These are phyloP conservation scores for Trichoplusia ni DNA, from an alignment of 1,140 invertebrate species.

Conservation along the genomic window DNA sequence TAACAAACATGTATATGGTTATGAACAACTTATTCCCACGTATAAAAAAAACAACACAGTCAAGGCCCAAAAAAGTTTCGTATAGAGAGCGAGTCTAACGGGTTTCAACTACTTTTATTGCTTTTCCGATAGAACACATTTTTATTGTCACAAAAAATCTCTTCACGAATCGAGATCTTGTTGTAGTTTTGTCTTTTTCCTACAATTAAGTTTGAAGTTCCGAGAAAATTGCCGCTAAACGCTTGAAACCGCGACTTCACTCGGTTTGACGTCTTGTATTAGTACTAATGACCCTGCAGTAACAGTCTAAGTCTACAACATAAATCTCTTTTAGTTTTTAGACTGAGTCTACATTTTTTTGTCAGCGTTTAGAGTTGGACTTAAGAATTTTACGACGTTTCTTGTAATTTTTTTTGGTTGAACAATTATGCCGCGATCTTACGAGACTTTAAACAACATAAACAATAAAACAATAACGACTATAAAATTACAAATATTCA, in stretches of 20 bases:
- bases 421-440: no score
- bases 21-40: no score
- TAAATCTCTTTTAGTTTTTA: no score
- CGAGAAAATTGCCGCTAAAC: constrained; percentile 1
- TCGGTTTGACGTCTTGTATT: constrained; percentile 8
- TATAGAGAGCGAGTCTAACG: neutral
- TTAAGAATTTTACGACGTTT: no score
- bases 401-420: no score
- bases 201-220: neutral
- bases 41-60: neutral
- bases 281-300: constrained; percentile 16
- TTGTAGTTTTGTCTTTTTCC: neutral
- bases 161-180: neutral
- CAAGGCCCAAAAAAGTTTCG: neutral
- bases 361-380: no score
- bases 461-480: no score
- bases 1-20: no score
- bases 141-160: neutral
- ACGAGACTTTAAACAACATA: no score
- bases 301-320: neutral
- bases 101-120: neutral
- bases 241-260: neutral
- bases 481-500: no score
- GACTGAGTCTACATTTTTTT: no score
- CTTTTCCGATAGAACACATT: neutral